A percentile compares a stretch with the other conserved stretches of the same genome.
Conservation (phyloP, 2,888 invertebrate genomes). For the Lithophane leautieri region DNA sequence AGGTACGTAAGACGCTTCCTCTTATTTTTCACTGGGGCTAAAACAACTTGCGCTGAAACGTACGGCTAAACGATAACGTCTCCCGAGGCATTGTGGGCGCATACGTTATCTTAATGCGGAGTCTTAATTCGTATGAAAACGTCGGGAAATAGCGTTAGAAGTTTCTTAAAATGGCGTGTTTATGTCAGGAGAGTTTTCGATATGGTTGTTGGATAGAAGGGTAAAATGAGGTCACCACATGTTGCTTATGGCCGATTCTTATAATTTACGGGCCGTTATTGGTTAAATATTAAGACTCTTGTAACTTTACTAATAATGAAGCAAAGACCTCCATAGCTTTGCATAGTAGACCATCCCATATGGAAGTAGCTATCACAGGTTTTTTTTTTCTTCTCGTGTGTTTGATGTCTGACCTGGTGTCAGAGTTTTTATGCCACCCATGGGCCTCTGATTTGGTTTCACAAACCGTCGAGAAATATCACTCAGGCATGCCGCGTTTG, state of each 20-base stretch:
- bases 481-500: no score
- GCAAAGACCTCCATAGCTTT: no score
- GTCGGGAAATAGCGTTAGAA: constrained; percentile 50
- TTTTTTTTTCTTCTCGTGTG: no score
- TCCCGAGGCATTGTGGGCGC: constrained; percentile 56
- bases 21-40: constrained; percentile 54
- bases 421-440: no score
- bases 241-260: no score
- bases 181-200: constrained; percentile 31
- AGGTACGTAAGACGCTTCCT: constrained; percentile 8
- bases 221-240: not conserved
- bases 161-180: constrained; percentile 46
- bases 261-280: not conserved
- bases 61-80: constrained; percentile 59
- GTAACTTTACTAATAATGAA: no score
- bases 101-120: constrained; percentile 60
- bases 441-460: no score
- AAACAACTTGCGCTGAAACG: constrained; percentile 54
- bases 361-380: no score
- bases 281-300: no score
- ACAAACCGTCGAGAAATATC: no score
- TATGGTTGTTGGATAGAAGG: not conserved
- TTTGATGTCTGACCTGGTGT: no score
- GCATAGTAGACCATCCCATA: no score
- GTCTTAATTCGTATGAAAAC: constrained; percentile 61